Evolutionary conservation across 2,797 vertebrate genomes (phyloP).

Genomic region (Amazona finschi): DNA sequence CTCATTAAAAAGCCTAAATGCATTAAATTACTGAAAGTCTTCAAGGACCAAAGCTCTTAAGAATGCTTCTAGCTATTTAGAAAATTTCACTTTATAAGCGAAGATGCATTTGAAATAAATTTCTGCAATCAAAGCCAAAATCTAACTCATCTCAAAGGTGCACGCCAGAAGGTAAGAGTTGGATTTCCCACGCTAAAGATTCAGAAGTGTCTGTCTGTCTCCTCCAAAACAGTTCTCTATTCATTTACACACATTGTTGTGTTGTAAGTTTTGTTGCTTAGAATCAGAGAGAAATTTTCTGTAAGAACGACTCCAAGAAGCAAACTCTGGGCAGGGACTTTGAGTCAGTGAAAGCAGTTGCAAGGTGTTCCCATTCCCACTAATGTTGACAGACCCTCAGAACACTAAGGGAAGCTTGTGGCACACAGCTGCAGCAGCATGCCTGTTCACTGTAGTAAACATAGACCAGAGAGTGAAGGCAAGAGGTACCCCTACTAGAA

Average conservation of each 20-base stretch:
- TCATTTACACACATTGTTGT: not conserved
- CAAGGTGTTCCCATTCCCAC: not conserved
- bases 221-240: not conserved
- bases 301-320: not conserved
- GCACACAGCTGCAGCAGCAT: not conserved
- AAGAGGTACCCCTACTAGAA: not conserved
- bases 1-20: not conserved
- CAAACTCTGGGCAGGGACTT: not conserved
- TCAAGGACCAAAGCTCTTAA: not conserved
- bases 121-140: not conserved
- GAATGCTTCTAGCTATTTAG: not conserved
- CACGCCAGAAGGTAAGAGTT: not conserved
- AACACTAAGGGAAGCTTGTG: not conserved
- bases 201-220: not conserved
- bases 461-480: not conserved
- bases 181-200: not conserved
- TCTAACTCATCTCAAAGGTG: not conserved
- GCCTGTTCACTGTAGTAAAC: not conserved
- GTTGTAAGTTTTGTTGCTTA: not conserved
- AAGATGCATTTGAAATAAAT: not conserved
- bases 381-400: not conserved
- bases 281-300: not conserved
- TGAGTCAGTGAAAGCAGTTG: not conserved
- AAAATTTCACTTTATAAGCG: not conserved
- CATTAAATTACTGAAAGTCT: not conserved